phyloP scores from a whole-genome alignment of 2,113 vertebrate species.

The Natator depressus region DNA sequence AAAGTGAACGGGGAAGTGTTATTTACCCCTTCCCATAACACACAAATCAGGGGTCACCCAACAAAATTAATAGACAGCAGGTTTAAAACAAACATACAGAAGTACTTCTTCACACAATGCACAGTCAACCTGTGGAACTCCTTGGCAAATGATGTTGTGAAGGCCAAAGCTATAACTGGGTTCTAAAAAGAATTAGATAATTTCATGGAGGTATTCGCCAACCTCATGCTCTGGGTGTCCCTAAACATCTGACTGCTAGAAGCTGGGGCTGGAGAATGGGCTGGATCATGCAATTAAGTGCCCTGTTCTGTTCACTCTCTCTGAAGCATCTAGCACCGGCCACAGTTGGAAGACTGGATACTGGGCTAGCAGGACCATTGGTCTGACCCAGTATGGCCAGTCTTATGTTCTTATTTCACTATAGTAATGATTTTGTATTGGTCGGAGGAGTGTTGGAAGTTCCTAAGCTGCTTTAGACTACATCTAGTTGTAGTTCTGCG shows the following conservation, averaged over 20 bases:
- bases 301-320: background rate
- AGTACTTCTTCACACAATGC: background rate
- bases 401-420: background rate
- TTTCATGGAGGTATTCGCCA: background rate
- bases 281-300: background rate
- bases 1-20: background rate
- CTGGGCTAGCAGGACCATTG: background rate
- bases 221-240: background rate
- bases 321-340: background rate
- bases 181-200: background rate
- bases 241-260: background rate
- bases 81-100: background rate
- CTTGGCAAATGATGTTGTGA: background rate
- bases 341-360: background rate
- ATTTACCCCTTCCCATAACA: background rate
- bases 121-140: background rate
- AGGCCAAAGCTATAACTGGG: background rate
- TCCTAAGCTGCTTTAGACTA: background rate
- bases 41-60: background rate
- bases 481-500: background rate
- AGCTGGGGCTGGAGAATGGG: background rate
- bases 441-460: background rate
- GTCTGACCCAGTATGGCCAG: background rate
- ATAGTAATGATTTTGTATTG: accelerated
- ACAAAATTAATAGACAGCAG: background rate